These are phyloP conservation scores for Amorpha juglandis DNA, from an alignment of 2,888 invertebrate species.

Conservation along the genomic window DNA sequence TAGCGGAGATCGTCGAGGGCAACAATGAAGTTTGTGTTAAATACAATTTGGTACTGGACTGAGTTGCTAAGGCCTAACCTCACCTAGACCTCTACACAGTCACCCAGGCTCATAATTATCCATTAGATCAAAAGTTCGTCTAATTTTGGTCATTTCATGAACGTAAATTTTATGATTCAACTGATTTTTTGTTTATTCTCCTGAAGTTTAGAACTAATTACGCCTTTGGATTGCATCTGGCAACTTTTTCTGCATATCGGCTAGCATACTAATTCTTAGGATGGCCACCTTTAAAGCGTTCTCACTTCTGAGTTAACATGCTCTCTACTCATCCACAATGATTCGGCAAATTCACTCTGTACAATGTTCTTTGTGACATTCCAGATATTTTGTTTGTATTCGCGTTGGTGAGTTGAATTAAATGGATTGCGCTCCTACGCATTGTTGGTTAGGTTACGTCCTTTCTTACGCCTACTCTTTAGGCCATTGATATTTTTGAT, in stretches of 20 bases:
- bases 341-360: neutral
- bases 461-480: neutral
- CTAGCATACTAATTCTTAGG: neutral
- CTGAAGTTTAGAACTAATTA: too few relatives aligned
- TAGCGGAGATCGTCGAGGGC: too few relatives aligned
- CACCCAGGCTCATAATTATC: too few relatives aligned
- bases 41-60: too few relatives aligned
- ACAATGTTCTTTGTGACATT: conserved; percentile 9
- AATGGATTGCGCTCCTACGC: conserved; percentile 12
- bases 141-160: too few relatives aligned
- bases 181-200: too few relatives aligned
- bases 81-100: too few relatives aligned
- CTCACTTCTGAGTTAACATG: neutral
- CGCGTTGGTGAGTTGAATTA: conserved; percentile 6
- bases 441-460: neutral
- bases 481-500: neutral
- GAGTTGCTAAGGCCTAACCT: too few relatives aligned
- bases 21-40: too few relatives aligned
- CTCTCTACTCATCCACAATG: neutral
- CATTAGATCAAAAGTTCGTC: too few relatives aligned
- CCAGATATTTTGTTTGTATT: neutral
- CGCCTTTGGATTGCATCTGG: too few relatives aligned
- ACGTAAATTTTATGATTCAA: too few relatives aligned
- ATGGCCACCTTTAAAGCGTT: neutral
- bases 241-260: neutral